Conservation (phyloP, 2,888 invertebrate genomes). For the Pristionchus japonicus region DNA sequence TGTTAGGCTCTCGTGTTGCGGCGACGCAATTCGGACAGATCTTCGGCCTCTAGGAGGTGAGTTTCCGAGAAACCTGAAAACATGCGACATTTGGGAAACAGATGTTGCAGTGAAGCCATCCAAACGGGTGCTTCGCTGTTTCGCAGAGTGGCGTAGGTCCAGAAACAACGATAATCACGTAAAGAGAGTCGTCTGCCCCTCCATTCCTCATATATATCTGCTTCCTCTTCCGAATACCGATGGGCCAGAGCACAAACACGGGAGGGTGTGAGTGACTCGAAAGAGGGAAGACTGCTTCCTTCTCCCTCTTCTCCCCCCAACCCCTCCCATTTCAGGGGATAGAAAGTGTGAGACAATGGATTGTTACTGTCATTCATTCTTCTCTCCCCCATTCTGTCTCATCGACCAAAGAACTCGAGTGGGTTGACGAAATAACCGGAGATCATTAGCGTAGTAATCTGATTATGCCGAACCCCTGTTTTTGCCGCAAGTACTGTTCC, state of each 20-base stretch:
- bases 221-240: not conserved
- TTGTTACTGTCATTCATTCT: not conserved
- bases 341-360: slow-evolving; percentile 11
- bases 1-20: not conserved
- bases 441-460: not conserved
- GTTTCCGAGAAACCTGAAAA: not conserved
- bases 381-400: not conserved
- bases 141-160: no score
- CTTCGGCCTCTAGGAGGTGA: not conserved
- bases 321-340: not conserved
- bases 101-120: no score
- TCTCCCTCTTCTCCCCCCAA: no score
- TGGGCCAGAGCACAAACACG: not conserved
- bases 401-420: not conserved
- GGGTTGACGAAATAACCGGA: not conserved
- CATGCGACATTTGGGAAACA: no score
- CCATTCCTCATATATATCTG: not conserved
- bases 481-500: not conserved
- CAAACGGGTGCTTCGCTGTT: no score
- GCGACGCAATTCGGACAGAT: not conserved
- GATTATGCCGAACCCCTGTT: not conserved
- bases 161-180: no score
- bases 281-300: not conserved
- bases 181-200: not conserved
- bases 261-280: not conserved